A percentile compares a stretch with the other conserved stretches of the same genome.
These are phyloP conservation scores for Galerucella pusilla DNA, from an alignment of 2,888 invertebrate genomes.

Conservation along the genomic window DNA sequence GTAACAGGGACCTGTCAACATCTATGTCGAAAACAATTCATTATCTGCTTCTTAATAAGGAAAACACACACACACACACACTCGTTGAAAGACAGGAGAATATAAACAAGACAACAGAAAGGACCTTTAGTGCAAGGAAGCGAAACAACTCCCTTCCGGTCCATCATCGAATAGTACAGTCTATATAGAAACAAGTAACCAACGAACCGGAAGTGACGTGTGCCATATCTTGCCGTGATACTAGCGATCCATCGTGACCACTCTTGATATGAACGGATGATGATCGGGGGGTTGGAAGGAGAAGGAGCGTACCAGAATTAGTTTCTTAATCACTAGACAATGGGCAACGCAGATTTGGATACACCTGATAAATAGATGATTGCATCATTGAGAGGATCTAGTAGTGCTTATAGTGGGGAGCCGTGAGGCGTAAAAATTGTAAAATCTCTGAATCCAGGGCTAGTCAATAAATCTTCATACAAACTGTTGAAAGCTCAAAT, in stretches of 20 bases:
- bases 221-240: conserved; percentile 52
- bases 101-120: conserved; percentile 20
- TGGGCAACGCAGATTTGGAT: neutral
- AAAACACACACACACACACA: neutral
- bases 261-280: conserved; percentile 44
- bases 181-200: conserved; percentile 42
- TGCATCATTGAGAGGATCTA: too few relatives aligned
- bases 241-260: conserved; percentile 51
- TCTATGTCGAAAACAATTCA: conserved; percentile 26
- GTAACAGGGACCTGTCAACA: neutral
- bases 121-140: conserved; percentile 45
- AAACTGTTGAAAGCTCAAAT: too few relatives aligned
- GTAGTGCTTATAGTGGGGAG: too few relatives aligned
- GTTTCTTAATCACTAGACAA: neutral
- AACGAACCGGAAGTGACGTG: conserved; percentile 55
- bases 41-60: conserved; percentile 25
- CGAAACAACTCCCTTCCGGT: conserved; percentile 48
- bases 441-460: too few relatives aligned
- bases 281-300: neutral
- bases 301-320: conserved; percentile 8
- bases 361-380: too few relatives aligned
- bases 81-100: neutral
- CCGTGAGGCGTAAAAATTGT: too few relatives aligned
- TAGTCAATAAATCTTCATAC: too few relatives aligned
- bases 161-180: conserved; percentile 38